Evolutionary conservation across 30 jellyfish, hydroid and myxozoan species (phyloP).

Genomic region (Aurelia sp.): DNA sequence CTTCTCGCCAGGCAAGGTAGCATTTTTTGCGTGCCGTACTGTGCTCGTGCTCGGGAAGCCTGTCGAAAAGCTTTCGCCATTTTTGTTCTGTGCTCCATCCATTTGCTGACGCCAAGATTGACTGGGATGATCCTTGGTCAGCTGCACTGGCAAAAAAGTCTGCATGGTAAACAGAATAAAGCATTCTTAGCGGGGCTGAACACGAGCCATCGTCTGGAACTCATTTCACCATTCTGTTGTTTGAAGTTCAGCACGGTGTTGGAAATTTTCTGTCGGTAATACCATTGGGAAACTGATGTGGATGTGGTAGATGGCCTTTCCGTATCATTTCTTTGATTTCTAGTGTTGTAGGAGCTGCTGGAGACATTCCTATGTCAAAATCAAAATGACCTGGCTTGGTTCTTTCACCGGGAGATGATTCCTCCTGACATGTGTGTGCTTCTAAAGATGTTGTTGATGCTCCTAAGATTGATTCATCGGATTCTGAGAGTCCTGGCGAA

Average conservation of each 20-base stretch:
- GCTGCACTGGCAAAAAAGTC: constrained; percentile 42
- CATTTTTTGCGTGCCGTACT: constrained; percentile 31
- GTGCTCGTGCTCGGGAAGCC: constrained; percentile 58
- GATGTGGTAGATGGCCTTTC: constrained; percentile 37
- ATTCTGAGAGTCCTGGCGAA: constrained; percentile 30
- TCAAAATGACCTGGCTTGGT: constrained; percentile 47
- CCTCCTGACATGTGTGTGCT: constrained; percentile 34
- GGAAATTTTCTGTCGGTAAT: constrained; percentile 39
- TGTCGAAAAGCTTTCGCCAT: constrained; percentile 53
- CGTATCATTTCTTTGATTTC: constrained; percentile 50
- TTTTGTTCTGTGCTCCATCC: constrained; percentile 57
- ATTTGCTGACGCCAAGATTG: constrained; percentile 51
- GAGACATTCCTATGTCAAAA: constrained; percentile 46
- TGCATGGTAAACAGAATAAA: constrained; percentile 55
- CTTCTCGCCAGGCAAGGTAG: constrained; percentile 59
- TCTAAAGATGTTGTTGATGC: constrained; percentile 57
- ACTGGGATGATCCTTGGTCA: constrained; percentile 48
- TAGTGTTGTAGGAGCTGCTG: constrained; percentile 52
- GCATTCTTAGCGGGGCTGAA: constrained; percentile 59
- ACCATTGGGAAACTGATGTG: constrained; percentile 52
- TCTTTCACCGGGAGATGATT: constrained; percentile 4
- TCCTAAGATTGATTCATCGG: constrained; percentile 20
- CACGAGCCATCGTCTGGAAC: constrained; percentile 47
- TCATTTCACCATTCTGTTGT: constrained; percentile 43
- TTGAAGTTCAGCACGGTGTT: constrained; percentile 31